phyloP scores from a whole-genome alignment of 2,797 vertebrate genomes.

The Kryptopterus vitreolus region DNA sequence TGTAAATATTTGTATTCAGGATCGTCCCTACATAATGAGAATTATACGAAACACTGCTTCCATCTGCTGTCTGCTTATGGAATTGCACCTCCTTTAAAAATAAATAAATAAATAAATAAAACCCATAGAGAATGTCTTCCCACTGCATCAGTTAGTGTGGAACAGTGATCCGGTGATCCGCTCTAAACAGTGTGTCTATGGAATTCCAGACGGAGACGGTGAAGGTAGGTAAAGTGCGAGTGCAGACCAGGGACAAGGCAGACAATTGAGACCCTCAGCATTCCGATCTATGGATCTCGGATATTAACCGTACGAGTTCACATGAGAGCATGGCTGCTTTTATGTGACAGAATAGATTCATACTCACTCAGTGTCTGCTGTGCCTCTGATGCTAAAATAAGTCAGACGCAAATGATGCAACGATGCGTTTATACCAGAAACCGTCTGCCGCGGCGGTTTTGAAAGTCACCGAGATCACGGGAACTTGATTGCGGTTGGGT shows the following conservation, averaged over 20 bases:
- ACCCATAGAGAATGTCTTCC: constrained; percentile 11
- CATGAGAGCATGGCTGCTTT: constrained; percentile 25
- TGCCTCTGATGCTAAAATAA: background rate
- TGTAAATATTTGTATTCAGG: constrained; percentile 23
- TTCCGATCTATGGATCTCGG: constrained; percentile 38
- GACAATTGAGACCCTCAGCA: constrained; percentile 26
- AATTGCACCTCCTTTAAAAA: constrained; percentile 44
- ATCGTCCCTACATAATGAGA: constrained; percentile 3
- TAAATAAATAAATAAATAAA: too few relatives aligned
- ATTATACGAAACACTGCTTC: constrained; percentile 53
- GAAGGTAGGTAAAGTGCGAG: constrained; percentile 6
- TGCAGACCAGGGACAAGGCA: background rate
- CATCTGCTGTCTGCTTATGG: constrained; percentile 57
- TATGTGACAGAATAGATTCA: constrained; percentile 26
- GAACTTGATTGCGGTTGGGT: background rate
- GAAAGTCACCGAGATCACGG: background rate
- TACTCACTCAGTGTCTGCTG: constrained; percentile 1
- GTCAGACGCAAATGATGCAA: constrained; percentile 5
- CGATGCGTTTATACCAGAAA: constrained; percentile 12
- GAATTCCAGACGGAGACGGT: constrained; percentile 20
- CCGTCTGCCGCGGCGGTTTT: background rate
- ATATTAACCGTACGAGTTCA: constrained; percentile 24
- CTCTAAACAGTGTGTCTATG: constrained; percentile 41
- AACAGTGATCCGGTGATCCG: constrained; percentile 52
- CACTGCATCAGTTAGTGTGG: constrained; percentile 47